Percentiles rank a stretch among this genome's conserved stretches.
phyloP scores from a whole-genome alignment of 2,797 vertebrate genomes.

The Synaphobranchus kaupii region DNA sequence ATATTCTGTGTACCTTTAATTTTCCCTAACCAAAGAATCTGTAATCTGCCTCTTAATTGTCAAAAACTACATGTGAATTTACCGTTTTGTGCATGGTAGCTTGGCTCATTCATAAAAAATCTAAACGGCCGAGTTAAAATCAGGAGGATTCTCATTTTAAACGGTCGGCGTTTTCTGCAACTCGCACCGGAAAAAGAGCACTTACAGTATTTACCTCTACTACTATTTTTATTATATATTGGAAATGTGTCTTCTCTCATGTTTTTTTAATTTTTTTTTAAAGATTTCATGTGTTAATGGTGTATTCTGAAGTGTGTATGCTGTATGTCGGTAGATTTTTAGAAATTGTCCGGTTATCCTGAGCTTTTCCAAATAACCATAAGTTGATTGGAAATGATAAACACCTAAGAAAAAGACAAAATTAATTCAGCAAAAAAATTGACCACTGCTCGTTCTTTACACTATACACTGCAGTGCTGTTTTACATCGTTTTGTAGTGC shows the following conservation, averaged over 20 bases:
- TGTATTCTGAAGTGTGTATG: slow-evolving; percentile 26
- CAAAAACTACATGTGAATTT: slow-evolving; percentile 29
- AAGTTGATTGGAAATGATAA: slow-evolving; percentile 13
- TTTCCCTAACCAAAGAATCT: slow-evolving; percentile 70
- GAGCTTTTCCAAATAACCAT: slow-evolving; percentile 28
- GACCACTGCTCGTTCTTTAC: slow-evolving; percentile 28
- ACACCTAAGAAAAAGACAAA: slow-evolving; percentile 20
- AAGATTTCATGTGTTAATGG: slow-evolving; percentile 9
- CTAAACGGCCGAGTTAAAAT: slow-evolving; percentile 24
- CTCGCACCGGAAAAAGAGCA: slow-evolving; percentile 37
- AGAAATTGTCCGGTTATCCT: slow-evolving; percentile 10
- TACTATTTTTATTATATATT: slow-evolving; percentile 22
- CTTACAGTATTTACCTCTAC: slow-evolving; percentile 35
- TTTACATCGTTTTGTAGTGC: slow-evolving; percentile 32
- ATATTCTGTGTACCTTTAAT: slow-evolving; percentile 24
- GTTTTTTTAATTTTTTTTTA: not conserved
- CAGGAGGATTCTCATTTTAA: slow-evolving; percentile 19
- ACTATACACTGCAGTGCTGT: slow-evolving; percentile 39
- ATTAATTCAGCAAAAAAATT: not conserved
- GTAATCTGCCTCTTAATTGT: slow-evolving; percentile 39
- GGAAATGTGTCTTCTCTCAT: slow-evolving; percentile 9
- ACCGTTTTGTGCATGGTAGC: slow-evolving; percentile 36
- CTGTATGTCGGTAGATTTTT: slow-evolving; percentile 6
- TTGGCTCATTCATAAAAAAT: slow-evolving; percentile 20
- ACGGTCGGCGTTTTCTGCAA: slow-evolving; percentile 29